Evolutionary conservation across 2,797 vertebrate species (phyloP), one percentile per base, ranked within the genome.

Genomic region (Antennarius maculatus): DNA sequence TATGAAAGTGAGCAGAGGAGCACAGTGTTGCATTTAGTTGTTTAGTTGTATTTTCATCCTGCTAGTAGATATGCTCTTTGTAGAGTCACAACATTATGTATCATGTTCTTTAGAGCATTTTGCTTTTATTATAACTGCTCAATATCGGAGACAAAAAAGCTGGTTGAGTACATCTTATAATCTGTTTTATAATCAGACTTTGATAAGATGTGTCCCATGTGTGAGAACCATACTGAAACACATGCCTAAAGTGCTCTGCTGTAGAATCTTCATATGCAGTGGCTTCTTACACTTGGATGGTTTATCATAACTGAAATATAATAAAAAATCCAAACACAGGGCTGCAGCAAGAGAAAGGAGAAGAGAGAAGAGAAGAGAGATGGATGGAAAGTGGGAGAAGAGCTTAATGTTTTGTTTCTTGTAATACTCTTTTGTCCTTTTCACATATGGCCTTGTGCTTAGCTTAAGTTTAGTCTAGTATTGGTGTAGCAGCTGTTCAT

Each of bases 261-360:
- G 73, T 77, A 78, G 81, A 84, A 86, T 85, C 80, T 74, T 84
- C 87, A 86, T 84, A 85, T 79, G 83, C 80, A 57, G 72, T 62
- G 74, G 52, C 39, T 86, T 81, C 79, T 86, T 87, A 80, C 89
- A 89, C 87, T 85, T 87, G 88, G 83, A 87, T 88, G 85, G 88
- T 77, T 90, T 83, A 82, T 84, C 83, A 83, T 89, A 88, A 85
- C 81, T 88, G 86, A 90, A 90, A 89, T 86, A 85, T 86, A 89
- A 91, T 91, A 80, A 92, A 89, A 91, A 87, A 91, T 91, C 81
- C 82, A 89, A 80, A 89, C 79, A 80, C 75, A 54, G 76, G 73
- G 74, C 82, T 46, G 57, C 62, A 73, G 79, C 64, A 29, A 55
- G 54, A 56, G 43, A 54, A 31, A 62, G n/a, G 2, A 49, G 72